These are phyloP conservation scores for Diorhabda sublineata DNA, from an alignment of 1,140 invertebrate species.

Conservation along the genomic window DNA sequence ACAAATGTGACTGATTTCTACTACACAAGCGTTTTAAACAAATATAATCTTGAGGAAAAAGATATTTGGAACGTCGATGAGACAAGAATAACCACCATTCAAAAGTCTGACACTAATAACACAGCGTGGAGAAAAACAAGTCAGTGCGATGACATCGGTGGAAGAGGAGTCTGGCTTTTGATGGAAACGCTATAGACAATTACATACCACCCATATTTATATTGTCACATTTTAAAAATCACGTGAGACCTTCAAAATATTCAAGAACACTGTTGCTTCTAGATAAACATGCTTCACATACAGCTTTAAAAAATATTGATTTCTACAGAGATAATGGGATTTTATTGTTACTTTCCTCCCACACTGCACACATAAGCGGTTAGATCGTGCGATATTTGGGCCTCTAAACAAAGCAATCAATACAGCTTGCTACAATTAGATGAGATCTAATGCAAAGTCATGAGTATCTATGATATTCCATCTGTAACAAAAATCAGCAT, in stretches of 20 bases:
- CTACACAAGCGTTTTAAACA: slow-evolving; percentile 42
- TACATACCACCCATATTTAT: slow-evolving; percentile 47
- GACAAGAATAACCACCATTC: slow-evolving; percentile 49
- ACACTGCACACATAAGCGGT: slow-evolving; percentile 43
- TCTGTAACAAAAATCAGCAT: slow-evolving; percentile 42
- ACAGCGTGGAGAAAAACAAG: slow-evolving; percentile 45
- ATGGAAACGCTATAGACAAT: slow-evolving; percentile 45
- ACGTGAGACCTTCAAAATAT: slow-evolving; percentile 43
- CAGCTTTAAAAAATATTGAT: slow-evolving; percentile 31
- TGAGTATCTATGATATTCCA: slow-evolving; percentile 50
- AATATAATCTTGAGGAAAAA: slow-evolving; percentile 34
- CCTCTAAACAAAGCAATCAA: slow-evolving; percentile 46
- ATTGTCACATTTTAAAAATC: slow-evolving; percentile 44
- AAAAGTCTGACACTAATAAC: slow-evolving; percentile 41
- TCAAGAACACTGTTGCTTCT: slow-evolving; percentile 27
- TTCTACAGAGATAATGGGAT: slow-evolving; percentile 38
- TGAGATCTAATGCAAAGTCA: slow-evolving; percentile 43
- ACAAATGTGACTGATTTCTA: slow-evolving; percentile 44
- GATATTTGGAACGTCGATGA: slow-evolving; percentile 49
- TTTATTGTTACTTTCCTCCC: slow-evolving; percentile 41
- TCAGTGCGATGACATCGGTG: slow-evolving; percentile 46
- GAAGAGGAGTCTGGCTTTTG: slow-evolving; percentile 37
- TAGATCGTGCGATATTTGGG: slow-evolving; percentile 45
- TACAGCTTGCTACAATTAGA: slow-evolving; percentile 45
- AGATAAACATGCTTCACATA: slow-evolving; percentile 33